phyloP scores from a whole-genome alignment of 2,797 vertebrate genomes.

The Pteropus rufus region DNA sequence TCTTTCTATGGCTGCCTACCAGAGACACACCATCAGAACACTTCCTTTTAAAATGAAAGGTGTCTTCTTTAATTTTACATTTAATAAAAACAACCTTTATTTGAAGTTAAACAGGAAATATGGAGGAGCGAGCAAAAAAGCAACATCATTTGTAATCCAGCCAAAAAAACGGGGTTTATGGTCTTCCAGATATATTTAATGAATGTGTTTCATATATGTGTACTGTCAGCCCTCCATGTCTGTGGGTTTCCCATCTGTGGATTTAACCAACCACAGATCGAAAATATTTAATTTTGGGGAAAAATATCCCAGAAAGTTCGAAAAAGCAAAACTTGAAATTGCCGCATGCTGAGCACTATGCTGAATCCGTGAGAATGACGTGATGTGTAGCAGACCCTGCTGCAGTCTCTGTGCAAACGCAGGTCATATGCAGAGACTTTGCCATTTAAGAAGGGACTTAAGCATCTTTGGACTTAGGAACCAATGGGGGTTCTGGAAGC shows the following conservation, averaged over 20 bases:
- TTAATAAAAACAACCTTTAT: background rate
- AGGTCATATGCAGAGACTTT: background rate
- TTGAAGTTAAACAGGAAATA: background rate
- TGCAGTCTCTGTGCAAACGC: rapidly evolving
- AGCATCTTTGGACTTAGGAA: background rate
- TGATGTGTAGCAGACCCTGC: background rate
- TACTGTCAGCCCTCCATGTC: background rate
- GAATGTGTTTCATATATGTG: background rate
- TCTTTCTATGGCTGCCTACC: background rate
- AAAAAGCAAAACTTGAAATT: background rate
- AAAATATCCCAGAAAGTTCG: background rate
- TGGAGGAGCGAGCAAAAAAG: background rate
- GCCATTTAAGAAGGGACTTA: background rate
- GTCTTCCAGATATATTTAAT: background rate
- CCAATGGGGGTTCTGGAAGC: background rate
- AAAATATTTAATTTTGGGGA: background rate
- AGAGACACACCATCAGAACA: rapidly evolving
- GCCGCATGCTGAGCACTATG: too few relatives aligned
- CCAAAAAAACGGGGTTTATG: rapidly evolving
- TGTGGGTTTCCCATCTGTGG: too few relatives aligned
- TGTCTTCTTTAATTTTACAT: background rate
- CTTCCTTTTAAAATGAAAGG: background rate
- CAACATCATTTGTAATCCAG: background rate
- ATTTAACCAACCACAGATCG: background rate
- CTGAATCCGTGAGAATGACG: too few relatives aligned